These are phyloP conservation scores for Eupsittula cactorum DNA, from an alignment of 2,113 vertebrate genomes.

Conservation along the genomic window DNA sequence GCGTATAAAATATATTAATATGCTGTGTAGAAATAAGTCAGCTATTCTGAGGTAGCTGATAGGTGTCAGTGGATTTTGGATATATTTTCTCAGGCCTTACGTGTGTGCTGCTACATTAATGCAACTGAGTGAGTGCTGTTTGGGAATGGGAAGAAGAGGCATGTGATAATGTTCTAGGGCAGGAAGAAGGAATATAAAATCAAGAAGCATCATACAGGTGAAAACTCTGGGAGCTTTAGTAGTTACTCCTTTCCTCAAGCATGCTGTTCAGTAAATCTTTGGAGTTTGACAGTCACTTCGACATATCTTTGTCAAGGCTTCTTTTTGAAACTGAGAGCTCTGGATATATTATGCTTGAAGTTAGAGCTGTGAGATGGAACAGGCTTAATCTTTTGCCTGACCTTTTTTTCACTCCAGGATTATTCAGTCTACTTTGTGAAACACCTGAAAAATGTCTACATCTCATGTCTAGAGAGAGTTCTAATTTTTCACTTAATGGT, in stretches of 20 bases:
- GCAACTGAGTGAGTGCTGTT: neutral
- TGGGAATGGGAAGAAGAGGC: neutral
- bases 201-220: neutral
- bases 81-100: neutral
- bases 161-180: neutral
- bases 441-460: neutral
- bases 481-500: neutral
- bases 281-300: neutral
- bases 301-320: neutral
- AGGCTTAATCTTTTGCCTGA: neutral
- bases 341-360: neutral
- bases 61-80: neutral
- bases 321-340: neutral
- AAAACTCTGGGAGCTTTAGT: neutral
- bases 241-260: neutral
- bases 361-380: neutral
- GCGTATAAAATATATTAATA: neutral
- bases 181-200: neutral
- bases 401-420: neutral
- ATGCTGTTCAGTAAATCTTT: neutral
- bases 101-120: neutral
- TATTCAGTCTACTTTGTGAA: neutral
- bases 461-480: neutral
- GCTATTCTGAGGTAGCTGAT: neutral
- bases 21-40: neutral